Base-by-base conservation (phyloP, 2,888 invertebrate genomes). In the Coremacera marginata region DNA sequence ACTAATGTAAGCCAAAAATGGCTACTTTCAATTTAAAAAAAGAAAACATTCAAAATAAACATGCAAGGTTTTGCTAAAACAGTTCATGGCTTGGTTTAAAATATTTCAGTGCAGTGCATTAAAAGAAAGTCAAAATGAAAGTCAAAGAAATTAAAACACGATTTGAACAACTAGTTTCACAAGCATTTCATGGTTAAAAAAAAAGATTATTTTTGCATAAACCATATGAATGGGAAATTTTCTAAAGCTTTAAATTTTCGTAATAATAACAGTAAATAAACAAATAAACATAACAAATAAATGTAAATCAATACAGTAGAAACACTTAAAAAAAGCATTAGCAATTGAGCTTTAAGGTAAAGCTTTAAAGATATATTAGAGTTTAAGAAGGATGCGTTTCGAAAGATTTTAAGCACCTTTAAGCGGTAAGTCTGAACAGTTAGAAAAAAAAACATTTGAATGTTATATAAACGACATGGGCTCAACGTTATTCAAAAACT, bases 141-240 rank as follows among this genome's bases (percentile, higher is more conserved):
- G n/a, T n/a, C n/a, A n/a, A n/a, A 65, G 76, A 27, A 70, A 80
- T 67, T 27, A 80, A 65, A 44, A 14, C 37, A 67, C 22, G 49
- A 55, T 25, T 75, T 60, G 68, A 70, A 76, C 67, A 77, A 72
- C 70, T 76, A 60, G 3, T 74, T 74, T 74, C 19, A 62, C 37
- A 62, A 22, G 16, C 51, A 65, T 49, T 57, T 34, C 52, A 70
- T 55, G 63, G 27, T 44, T 57, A 27, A 77, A 77, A 70, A 67
- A 62, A 19, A 8, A 57, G 27, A 5, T 71, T 37, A 19, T 37
- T 73, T 77, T 79, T 80, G 80, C 80, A 80, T 80, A 80, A 80
- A 80, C 80, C 80, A 80, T 80, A 67, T 71, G 62, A 76, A 74
- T 11, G 68, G 73, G 14, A 51, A 70, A 68, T 68, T 68, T 68